Evolutionary conservation across 1,140 invertebrate species (phyloP), one percentile per base, ranked within the genome.

Genomic region (Patella vulgata): DNA sequence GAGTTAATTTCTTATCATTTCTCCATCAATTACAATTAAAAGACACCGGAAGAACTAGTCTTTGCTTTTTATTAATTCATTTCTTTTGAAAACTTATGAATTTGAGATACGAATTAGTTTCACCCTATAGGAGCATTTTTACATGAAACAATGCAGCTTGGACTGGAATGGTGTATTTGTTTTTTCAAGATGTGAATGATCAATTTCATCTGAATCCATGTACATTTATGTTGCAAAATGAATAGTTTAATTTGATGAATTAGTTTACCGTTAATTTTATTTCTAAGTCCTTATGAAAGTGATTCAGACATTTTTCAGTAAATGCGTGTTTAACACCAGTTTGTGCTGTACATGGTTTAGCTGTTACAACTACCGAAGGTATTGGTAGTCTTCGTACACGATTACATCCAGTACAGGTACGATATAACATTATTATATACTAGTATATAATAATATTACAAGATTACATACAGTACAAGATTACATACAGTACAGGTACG

Each of bases 281-380:
- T 11, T 33, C 50, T 59, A 56, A 25, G 23, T 40, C 39, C 11
- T 33, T 21, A 57, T 61, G 53, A 33, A 31, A 46, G 2, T 57
- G 40, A 64, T 31, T 74, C 59, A 95, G 94, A 78, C 94, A 98
- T 85, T 85, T 92, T 57, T 90, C 94, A 11, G 91, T 93, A 5
- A 98, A 97, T 82, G 79, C 82, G 8, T 92, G 91, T 76, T 73
- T 93, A 27, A 88, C 89, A 1, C 87, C 90, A n/a, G 78, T 92
- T 17, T 88, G 90, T 67, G 88, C 88, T 5, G n/a, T n/a, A n/a
- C n/a, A n/a, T n/a, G n/a, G n/a, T n/a, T n/a, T n/a, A n/a, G n/a
- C n/a, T n/a, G n/a, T 96, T 30, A 90, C 88, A 0, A 95, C 93
- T 0, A 86, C 92, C 6, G 93, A 95, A 82, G 92, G 91, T 1